Base-by-base conservation (phyloP, 2,797 vertebrate genomes). In the Enteromius argenteus region DNA sequence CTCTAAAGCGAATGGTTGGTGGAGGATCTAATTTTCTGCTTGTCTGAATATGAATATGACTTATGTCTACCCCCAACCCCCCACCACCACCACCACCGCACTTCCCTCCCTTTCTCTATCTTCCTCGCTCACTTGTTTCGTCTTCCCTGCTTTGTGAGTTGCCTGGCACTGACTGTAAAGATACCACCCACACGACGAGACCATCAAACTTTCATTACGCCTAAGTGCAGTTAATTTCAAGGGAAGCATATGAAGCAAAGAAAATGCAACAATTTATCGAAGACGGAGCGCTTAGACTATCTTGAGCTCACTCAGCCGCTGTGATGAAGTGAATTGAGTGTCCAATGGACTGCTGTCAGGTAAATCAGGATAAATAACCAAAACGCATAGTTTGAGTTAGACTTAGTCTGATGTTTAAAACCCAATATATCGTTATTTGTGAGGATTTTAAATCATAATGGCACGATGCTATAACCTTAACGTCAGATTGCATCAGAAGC, bases 21-120 rank as follows among this genome's bases (percentile, higher is more conserved):
- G 85, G 91, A 89, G 89, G 87, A 90, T 92, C 93, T 93, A 93
- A 96, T 96, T 95, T 95, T 95, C 94, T 95, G 94, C 94, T 93
- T 95, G 94, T 95, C 95, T 95, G 94, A 92, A 92, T 95, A 91
- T 86, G 81, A 90, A 92, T 91, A 90, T 94, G 94, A 95, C 93
- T 95, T 94, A 93, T 90, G 87, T 89, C 90, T 88, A 81, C 86
- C 84, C 88, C 90, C 87, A 90, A 91, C 89, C 91, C 86, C 90
- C 44, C 13, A 35, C 35, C 35, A 35, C 35, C 44, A 13, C 13
- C 44, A 46, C 44, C 83, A 62, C 51, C 21, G 75, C 86, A 88
- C 87, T 89, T 90, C 89, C 90, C 90, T 91, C 92, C 89, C 90
- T 86, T 81, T 85, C 69, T 53, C 72, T 74, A 84, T 84, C 79